Evolutionary conservation across 2,113 vertebrate species (phyloP).

Genomic region (Gnathonemus longibarbis): DNA sequence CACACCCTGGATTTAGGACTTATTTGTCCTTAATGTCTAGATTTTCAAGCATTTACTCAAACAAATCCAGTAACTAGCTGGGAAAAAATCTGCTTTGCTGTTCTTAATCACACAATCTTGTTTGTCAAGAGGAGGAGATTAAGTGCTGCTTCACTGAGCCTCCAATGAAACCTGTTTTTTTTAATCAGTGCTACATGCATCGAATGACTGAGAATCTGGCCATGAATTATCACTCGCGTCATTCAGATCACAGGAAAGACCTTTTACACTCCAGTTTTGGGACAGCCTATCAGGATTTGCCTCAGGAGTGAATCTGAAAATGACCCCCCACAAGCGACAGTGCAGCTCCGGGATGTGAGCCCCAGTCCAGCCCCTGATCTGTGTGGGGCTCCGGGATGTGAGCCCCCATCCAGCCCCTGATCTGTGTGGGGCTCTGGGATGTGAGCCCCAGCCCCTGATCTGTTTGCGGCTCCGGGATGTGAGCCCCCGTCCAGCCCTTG

Average conservation of each 20-base stretch:
- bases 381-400: background rate
- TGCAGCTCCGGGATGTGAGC: background rate
- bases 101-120: slow-evolving; percentile 19
- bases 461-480: no score
- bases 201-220: background rate
- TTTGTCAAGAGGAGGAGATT: slow-evolving; percentile 5
- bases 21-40: slow-evolving; percentile 14
- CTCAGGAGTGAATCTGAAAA: background rate
- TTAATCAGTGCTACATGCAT: background rate
- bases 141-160: background rate
- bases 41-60: slow-evolving; percentile 19
- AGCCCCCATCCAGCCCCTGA: no score
- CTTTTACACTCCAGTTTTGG: background rate
- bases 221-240: background rate
- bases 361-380: background rate
- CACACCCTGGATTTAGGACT: slow-evolving; percentile 18
- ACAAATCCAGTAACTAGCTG: slow-evolving; percentile 20
- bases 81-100: slow-evolving; percentile 16
- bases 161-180: slow-evolving; percentile 2
- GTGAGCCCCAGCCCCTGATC: no score
- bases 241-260: background rate
- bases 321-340: background rate
- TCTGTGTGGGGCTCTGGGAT: no score
- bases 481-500: no score
- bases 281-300: background rate